Base-by-base conservation (phyloP, 2,797 vertebrate species). In the Ptychadena robeensis region DNA sequence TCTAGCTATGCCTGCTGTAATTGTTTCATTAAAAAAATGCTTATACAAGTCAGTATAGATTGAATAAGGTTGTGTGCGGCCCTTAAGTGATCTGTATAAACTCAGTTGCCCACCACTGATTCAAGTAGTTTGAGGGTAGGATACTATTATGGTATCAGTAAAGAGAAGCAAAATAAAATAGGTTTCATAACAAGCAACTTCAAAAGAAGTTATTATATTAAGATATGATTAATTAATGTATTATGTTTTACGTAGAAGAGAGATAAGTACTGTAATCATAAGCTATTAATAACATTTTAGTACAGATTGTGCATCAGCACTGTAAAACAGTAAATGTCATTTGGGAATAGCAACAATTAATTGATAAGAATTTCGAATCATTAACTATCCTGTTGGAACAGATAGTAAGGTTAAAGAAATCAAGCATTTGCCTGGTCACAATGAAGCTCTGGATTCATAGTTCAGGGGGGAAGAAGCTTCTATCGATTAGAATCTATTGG, bases 291-390 rank as follows among this genome's bases (percentile, higher is more conserved):
- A 66, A 32, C 8, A 53, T 53, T 53, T 25, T 18, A 67, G 2
- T n/a, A 68, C n/a, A 37, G 4, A 53, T 30, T 9, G 28, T 76
- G 73, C 25, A 63, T 38, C 14, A 44, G 14, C 73, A 65, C 25
- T 10, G 34, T 44, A 70, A 27, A 70, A n/a, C 4, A 22, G 11
- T 66, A 15, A 66, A 18, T 31, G 31, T 27, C 25, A 70, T 40
- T 35, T 28, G 10, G 18, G 2, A 25, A 74, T 28, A 15, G 14
- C 34, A 18, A 59, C 30, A 53, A 53, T n/a, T 35, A n/a, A 67
- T 34, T 10, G 22, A 18, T 78, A 78, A 68, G 11, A 66, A 27
- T 22, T 34, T 34, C 48, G 25, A 78, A 68, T 78, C 31, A 78
- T 67, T 78, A 68, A 68, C 40, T 34, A 5, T 48, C 34, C 37